phyloP scores from a whole-genome alignment of 2,113 vertebrate genomes.

The Periophthalmus modestus region DNA sequence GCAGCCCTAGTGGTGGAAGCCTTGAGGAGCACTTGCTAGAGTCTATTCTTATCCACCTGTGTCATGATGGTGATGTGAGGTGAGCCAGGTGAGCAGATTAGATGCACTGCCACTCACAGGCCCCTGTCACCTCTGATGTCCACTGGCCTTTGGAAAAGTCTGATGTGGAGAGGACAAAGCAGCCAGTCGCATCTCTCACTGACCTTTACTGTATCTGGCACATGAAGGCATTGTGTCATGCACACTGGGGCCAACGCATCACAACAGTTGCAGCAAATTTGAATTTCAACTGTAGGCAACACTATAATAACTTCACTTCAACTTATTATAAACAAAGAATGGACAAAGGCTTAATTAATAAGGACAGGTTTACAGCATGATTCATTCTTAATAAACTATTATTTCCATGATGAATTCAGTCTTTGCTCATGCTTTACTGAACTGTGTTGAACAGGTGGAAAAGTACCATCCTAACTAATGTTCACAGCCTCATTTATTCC shows the following conservation, averaged over 20 bases:
- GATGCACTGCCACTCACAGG: constrained; percentile 16
- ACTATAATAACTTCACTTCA: too few relatives aligned
- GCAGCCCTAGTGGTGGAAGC: background rate
- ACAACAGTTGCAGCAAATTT: constrained; percentile 1
- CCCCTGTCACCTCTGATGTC: constrained; percentile 29
- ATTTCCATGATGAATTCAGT: too few relatives aligned
- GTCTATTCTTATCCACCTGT: constrained; percentile 7
- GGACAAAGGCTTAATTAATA: too few relatives aligned
- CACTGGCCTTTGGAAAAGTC: constrained; percentile 30
- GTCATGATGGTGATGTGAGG: constrained; percentile 3
- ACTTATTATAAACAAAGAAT: too few relatives aligned
- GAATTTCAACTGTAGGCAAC: background rate
- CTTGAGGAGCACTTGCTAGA: background rate
- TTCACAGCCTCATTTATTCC: too few relatives aligned
- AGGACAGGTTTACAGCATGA: too few relatives aligned
- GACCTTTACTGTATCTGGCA: constrained; percentile 40
- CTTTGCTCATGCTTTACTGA: too few relatives aligned
- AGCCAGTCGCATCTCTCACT: constrained; percentile 1
- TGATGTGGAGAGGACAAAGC: constrained; percentile 35
- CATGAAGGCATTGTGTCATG: constrained; percentile 10
- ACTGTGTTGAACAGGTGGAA: background rate
- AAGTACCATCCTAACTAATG: too few relatives aligned
- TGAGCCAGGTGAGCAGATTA: constrained; percentile 26
- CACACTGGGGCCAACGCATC: constrained; percentile 7
- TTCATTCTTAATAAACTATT: too few relatives aligned